Evolutionary conservation across 1,140 invertebrate species (phyloP).

Genomic region (Cotesia glomerata): DNA sequence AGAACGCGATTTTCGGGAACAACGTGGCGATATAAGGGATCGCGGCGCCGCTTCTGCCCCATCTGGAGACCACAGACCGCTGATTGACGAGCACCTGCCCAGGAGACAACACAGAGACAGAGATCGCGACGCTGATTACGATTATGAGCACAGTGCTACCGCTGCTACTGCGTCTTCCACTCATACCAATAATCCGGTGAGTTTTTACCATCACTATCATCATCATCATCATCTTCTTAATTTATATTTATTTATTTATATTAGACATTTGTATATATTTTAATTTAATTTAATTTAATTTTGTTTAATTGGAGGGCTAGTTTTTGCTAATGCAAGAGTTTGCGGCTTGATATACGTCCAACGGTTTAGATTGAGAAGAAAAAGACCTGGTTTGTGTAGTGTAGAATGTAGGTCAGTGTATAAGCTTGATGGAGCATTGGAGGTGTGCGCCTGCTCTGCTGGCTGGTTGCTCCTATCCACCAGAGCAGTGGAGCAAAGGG

Average conservation of each 20-base stretch:
- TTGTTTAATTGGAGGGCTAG: not conserved
- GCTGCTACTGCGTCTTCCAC: slow-evolving; percentile 43
- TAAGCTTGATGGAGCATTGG: slow-evolving; percentile 48
- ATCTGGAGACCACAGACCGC: slow-evolving; percentile 22
- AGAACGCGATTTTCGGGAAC: slow-evolving; percentile 34
- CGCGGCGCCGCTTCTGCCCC: slow-evolving; percentile 13
- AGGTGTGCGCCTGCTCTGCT: slow-evolving; percentile 22
- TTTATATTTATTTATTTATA: not conserved
- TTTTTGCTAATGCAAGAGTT: not conserved
- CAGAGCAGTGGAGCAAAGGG: slow-evolving; percentile 23
- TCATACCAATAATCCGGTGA: slow-evolving; percentile 52
- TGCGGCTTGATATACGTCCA: not conserved
- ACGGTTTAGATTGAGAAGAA: slow-evolving; percentile 20
- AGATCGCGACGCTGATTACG: slow-evolving; percentile 42
- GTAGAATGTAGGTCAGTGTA: slow-evolving; percentile 62
- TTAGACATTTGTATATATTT: not conserved
- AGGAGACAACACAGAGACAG: not conserved
- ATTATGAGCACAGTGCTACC: slow-evolving; percentile 45
- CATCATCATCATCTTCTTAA: not conserved
- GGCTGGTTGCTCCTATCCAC: not conserved
- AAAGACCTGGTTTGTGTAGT: slow-evolving; percentile 51
- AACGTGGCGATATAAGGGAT: slow-evolving; percentile 44
- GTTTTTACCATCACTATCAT: slow-evolving; percentile 20
- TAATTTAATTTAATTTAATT: not conserved
- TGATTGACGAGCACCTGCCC: slow-evolving; percentile 48